phyloP scores from a whole-genome alignment of 2,113 vertebrate species.

The Campylomormyrus numenius region DNA sequence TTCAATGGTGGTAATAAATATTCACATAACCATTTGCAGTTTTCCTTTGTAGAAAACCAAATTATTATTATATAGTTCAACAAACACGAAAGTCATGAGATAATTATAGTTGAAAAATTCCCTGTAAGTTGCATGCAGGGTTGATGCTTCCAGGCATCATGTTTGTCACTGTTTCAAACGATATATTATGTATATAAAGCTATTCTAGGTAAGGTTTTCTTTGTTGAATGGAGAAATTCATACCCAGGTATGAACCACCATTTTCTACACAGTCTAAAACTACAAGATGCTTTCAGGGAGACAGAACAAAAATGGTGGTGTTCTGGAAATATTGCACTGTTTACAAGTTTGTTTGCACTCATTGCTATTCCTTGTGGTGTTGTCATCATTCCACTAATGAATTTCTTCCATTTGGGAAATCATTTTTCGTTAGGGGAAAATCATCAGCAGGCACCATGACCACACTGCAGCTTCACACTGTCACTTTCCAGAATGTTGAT shows the following conservation, averaged over 20 bases:
- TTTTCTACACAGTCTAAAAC: not conserved
- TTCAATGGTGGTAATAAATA: not conserved
- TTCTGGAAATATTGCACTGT: not conserved
- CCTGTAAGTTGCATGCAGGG: not conserved
- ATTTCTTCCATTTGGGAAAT: conserved; percentile 14
- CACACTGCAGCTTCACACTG: not conserved
- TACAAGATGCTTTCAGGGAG: not conserved
- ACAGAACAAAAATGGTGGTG: not conserved
- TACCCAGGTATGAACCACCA: not conserved
- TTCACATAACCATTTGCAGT: not conserved
- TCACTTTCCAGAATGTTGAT: not conserved
- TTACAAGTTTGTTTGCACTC: not conserved
- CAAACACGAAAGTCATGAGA: not conserved
- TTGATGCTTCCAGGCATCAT: not conserved
- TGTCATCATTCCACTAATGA: conserved; percentile 10
- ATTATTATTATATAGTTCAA: not conserved
- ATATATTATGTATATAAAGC: not conserved
- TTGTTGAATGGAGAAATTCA: not conserved
- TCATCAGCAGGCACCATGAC: not conserved
- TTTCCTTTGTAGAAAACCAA: not conserved
- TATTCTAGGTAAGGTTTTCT: not conserved
- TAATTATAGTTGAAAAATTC: not conserved
- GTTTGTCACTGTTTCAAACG: not conserved
- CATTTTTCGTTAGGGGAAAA: conserved; percentile 6
- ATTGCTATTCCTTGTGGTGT: not conserved